Evolutionary conservation across 2,797 vertebrate genomes (phyloP).

Genomic region (Acanthiza pusilla): DNA sequence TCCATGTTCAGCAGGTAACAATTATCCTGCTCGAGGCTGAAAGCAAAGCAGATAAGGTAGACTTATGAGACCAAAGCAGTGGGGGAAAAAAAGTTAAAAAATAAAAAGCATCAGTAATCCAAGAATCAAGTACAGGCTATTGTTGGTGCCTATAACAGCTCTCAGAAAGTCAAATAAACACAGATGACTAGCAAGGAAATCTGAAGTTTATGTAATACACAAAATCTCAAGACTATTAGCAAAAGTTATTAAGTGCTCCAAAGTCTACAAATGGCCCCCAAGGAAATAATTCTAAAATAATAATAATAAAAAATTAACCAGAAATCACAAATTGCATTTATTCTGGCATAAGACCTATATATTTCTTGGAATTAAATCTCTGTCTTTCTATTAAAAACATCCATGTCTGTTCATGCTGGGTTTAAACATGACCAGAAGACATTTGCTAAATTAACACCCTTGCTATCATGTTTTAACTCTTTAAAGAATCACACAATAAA

Average conservation of each 20-base stretch:
- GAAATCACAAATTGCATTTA: constrained; percentile 33
- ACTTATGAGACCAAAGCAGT: not conserved
- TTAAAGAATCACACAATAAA: constrained; percentile 9
- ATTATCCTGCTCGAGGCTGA: not conserved
- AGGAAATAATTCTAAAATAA: constrained; percentile 26
- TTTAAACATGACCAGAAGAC: constrained; percentile 15
- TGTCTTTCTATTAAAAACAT: constrained; percentile 41
- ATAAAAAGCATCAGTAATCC: not conserved
- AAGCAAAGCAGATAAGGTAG: not conserved
- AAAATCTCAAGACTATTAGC: not conserved
- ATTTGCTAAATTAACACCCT: constrained; percentile 34
- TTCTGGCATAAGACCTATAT: constrained; percentile 11
- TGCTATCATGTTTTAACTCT: constrained; percentile 36
- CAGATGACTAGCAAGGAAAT: not conserved
- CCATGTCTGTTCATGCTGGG: not conserved
- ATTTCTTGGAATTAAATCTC: constrained; percentile 28
- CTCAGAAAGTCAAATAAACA: constrained; percentile 31
- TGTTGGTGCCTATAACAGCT: not conserved
- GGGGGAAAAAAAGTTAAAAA: not conserved
- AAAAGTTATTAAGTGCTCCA: not conserved
- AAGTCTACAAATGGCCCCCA: not conserved
- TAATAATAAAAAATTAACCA: constrained; percentile 25
- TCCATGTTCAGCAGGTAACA: not conserved
- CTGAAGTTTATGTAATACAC: not conserved
- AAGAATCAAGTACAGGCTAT: not conserved